Percentiles rank a stretch among this genome's conserved stretches.
phyloP scores from a whole-genome alignment of 2,113 vertebrate genomes.

The Oryzias javanicus region DNA sequence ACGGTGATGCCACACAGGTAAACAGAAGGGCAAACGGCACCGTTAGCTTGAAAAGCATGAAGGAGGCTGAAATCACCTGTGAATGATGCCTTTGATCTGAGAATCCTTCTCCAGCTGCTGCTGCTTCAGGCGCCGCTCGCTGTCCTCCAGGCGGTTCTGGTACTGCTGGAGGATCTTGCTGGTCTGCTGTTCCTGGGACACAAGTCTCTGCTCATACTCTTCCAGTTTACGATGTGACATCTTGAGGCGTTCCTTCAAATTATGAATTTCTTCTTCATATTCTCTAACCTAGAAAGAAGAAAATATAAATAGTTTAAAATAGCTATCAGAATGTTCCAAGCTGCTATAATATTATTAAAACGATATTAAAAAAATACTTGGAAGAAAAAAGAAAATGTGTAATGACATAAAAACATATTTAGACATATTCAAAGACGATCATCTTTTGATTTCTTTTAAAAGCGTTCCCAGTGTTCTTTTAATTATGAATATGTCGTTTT shows the following conservation, averaged over 20 bases:
- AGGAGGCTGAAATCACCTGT: conserved; percentile 78
- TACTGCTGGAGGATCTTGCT: conserved; percentile 93
- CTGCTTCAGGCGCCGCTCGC: conserved; percentile 88
- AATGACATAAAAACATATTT: too few relatives aligned
- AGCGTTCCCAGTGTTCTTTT: too few relatives aligned
- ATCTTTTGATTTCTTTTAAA: too few relatives aligned
- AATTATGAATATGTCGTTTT: too few relatives aligned
- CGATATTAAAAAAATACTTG: too few relatives aligned
- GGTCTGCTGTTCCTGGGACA: conserved; percentile 91
- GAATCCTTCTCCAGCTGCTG: conserved; percentile 94
- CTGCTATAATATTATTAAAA: too few relatives aligned
- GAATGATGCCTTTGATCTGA: conserved; percentile 98
- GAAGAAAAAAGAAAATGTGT: too few relatives aligned
- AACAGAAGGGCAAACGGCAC: neutral
- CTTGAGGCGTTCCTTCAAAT: conserved; percentile 90
- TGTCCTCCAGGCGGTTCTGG: conserved; percentile 93
- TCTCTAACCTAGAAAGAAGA: conserved; percentile 82
- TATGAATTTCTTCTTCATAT: conserved; percentile 95
- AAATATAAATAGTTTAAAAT: neutral
- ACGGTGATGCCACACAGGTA: neutral
- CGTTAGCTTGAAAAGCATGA: neutral
- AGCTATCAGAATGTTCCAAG: too few relatives aligned
- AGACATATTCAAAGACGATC: too few relatives aligned
- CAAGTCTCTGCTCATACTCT: conserved; percentile 89
- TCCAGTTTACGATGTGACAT: conserved; percentile 97